Conservation (phyloP, 2,113 vertebrate species). For the Mastomys natalensis region DNA sequence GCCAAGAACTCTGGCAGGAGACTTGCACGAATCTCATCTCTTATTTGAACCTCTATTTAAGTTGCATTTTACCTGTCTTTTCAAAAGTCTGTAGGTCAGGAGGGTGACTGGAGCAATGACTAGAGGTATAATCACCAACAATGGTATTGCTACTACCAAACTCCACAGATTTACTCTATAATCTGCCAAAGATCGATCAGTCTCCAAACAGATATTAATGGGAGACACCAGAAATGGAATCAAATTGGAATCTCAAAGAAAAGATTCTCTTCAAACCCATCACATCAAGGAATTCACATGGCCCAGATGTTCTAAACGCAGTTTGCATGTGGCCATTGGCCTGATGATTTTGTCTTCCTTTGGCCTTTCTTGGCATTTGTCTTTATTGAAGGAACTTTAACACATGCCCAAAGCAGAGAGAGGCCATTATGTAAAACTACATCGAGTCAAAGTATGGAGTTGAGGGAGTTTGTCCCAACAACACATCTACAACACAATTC, state of each 20-base stretch:
- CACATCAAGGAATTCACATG: neutral
- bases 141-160: neutral
- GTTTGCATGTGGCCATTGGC: neutral
- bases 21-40: neutral
- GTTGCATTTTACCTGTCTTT: neutral
- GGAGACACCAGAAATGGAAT: neutral
- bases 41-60: neutral
- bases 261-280: neutral
- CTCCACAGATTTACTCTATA: neutral
- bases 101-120: neutral
- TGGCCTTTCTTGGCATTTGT: neutral
- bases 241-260: neutral
- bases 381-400: constrained; percentile 12
- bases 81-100: neutral
- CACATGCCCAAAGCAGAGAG: neutral
- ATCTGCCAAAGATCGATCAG: neutral
- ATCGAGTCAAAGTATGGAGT: neutral
- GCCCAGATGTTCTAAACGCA: neutral
- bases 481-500: neutral
- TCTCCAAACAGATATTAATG: neutral
- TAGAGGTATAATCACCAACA: neutral
- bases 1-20: neutral
- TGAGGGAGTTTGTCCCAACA: neutral
- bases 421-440: neutral
- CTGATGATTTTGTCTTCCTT: neutral